A percentile compares a stretch with the other conserved stretches of the same genome.
Evolutionary conservation across 2,797 vertebrate genomes (phyloP).

Genomic region (Parauchenoglanis ngamensis): DNA sequence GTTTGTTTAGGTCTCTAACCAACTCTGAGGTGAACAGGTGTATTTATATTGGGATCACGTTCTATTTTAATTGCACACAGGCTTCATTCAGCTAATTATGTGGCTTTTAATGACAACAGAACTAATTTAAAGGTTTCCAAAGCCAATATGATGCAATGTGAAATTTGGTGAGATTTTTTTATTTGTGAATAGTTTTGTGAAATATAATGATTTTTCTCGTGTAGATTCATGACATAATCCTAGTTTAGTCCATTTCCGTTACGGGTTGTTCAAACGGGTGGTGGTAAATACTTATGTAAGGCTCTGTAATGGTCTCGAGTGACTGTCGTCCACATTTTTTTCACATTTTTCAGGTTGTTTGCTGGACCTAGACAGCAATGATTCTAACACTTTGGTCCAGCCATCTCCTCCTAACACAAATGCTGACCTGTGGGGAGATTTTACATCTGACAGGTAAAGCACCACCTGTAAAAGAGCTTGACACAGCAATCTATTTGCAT

Average conservation of each 20-base stretch:
- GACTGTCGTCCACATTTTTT: background rate
- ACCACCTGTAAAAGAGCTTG: background rate
- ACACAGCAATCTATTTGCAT: background rate
- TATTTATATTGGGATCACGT: background rate
- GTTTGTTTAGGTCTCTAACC: background rate
- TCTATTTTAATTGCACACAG: background rate
- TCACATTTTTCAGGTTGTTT: conserved; percentile 73
- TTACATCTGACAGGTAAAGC: conserved; percentile 84
- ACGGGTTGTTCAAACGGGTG: background rate
- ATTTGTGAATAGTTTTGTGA: background rate
- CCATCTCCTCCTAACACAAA: conserved; percentile 50
- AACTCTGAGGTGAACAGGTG: background rate
- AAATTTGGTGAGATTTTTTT: background rate
- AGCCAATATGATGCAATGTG: too few species aligned
- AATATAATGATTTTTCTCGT: background rate
- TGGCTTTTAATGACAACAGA: background rate
- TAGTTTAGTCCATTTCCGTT: background rate
- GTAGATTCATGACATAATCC: too few species aligned
- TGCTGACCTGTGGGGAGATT: conserved; percentile 89
- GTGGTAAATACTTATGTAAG: background rate
- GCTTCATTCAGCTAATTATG: background rate
- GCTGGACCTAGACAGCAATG: conserved; percentile 84
- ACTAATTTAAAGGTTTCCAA: background rate
- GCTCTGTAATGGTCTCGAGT: background rate
- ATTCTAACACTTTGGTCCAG: conserved; percentile 74